Evolutionary conservation across 2,113 vertebrate genomes (phyloP).

Genomic region (Silurus meridionalis): DNA sequence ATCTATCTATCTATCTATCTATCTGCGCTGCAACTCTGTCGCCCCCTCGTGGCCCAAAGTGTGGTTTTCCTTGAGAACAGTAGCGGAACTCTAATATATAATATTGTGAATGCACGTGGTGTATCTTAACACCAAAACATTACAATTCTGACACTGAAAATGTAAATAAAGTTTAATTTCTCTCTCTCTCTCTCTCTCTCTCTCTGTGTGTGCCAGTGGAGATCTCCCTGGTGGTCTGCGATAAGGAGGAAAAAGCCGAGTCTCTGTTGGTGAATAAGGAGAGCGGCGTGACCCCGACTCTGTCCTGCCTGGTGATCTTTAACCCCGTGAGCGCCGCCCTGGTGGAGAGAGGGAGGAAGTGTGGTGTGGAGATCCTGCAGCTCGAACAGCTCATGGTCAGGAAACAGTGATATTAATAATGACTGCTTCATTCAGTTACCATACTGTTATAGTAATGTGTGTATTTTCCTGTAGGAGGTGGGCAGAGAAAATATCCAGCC

Average conservation of each 20-base stretch:
- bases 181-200: background rate
- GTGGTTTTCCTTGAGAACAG: background rate
- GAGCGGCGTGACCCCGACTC: constrained; percentile 63
- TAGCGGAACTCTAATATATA: background rate
- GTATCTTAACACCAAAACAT: background rate
- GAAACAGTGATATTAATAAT: background rate
- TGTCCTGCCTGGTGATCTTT: constrained; percentile 75
- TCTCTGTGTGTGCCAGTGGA: constrained; percentile 59
- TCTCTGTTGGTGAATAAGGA: constrained; percentile 73
- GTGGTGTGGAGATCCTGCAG: constrained; percentile 72
- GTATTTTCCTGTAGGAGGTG: constrained; percentile 64
- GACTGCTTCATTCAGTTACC: background rate
- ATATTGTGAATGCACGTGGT: background rate
- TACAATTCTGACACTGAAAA: background rate
- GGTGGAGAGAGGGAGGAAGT: constrained; percentile 66
- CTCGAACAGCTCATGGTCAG: constrained; percentile 74
- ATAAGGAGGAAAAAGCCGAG: constrained; percentile 72
- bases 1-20: no score
- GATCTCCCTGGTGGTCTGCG: constrained; percentile 76
- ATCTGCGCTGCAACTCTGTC: background rate
- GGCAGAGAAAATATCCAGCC: constrained; percentile 71
- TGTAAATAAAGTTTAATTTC: background rate
- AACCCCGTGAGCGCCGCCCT: constrained; percentile 65
- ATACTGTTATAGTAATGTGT: background rate
- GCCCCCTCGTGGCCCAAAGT: constrained; percentile 6